phyloP scores from a whole-genome alignment of 2,797 vertebrate genomes.

The Otolemur crassicaudatus region DNA sequence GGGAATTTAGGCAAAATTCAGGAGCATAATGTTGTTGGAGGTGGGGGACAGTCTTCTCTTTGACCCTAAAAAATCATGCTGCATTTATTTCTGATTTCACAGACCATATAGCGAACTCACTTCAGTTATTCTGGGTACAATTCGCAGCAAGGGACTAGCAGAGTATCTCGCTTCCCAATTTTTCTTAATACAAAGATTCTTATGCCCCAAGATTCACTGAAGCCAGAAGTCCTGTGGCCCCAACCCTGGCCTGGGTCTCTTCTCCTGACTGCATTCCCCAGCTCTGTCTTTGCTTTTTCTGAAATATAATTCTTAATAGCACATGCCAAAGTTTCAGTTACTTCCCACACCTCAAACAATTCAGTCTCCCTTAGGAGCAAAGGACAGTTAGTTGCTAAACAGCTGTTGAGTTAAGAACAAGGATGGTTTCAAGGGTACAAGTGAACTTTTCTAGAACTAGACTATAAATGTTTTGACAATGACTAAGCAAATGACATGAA shows the following conservation, averaged over 20 bases:
- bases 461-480: no score
- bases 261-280: background rate
- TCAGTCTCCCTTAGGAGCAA: background rate
- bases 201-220: background rate
- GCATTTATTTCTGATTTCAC: background rate
- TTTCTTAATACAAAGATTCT: constrained; percentile 31
- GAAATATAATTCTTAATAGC: constrained; percentile 21
- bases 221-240: background rate
- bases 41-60: background rate
- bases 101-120: background rate
- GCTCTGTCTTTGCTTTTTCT: background rate
- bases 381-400: background rate
- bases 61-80: background rate
- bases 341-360: background rate
- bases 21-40: background rate
- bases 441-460: no score
- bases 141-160: background rate
- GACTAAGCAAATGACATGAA: no score
- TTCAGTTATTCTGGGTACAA: background rate
- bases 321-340: constrained; percentile 7
- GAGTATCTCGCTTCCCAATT: background rate
- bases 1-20: constrained; percentile 30
- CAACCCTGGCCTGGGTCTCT: background rate
- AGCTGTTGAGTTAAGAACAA: background rate
- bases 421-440: no score